Evolutionary conservation across 2,888 invertebrate species (phyloP).

Genomic region (Melanophora roralis): DNA sequence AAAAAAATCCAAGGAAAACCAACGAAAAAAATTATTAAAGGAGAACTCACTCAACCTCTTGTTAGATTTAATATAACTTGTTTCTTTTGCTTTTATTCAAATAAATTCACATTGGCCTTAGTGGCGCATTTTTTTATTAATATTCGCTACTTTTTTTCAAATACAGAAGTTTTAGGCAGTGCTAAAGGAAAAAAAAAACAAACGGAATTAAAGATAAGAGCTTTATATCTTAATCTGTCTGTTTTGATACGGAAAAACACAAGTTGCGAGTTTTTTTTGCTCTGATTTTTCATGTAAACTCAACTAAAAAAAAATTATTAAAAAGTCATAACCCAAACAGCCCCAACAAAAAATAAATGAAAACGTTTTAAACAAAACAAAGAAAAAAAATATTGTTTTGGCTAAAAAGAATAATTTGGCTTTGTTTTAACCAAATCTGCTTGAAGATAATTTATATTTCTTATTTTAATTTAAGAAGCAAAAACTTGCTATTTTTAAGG

Average conservation of each 20-base stretch:
- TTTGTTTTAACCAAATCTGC: no score
- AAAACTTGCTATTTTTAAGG: not conserved
- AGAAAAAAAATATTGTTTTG: not conserved
- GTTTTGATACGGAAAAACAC: no score
- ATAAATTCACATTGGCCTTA: conserved; percentile 39
- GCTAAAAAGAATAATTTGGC: not conserved
- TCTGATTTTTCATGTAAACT: no score
- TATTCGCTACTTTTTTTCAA: not conserved
- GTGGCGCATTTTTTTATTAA: not conserved
- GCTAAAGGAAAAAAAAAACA: not conserved
- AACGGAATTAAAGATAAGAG: conserved; percentile 1
- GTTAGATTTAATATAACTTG: no score
- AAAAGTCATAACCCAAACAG: conserved; percentile 39
- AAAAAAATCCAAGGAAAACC: conserved; percentile 13
- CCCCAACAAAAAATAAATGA: not conserved
- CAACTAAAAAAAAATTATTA: conserved; percentile 47
- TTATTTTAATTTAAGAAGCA: not conserved
- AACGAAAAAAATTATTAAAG: not conserved
- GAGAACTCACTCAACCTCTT: not conserved
- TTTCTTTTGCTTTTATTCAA: conserved; percentile 6
- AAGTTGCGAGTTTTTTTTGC: conserved; percentile 28
- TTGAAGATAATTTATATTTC: no score
- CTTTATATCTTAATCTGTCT: no score
- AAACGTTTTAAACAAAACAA: not conserved
- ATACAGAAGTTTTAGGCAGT: not conserved